Evolutionary conservation across 2,113 vertebrate genomes (phyloP).

Genomic region (Alectura lathami): DNA sequence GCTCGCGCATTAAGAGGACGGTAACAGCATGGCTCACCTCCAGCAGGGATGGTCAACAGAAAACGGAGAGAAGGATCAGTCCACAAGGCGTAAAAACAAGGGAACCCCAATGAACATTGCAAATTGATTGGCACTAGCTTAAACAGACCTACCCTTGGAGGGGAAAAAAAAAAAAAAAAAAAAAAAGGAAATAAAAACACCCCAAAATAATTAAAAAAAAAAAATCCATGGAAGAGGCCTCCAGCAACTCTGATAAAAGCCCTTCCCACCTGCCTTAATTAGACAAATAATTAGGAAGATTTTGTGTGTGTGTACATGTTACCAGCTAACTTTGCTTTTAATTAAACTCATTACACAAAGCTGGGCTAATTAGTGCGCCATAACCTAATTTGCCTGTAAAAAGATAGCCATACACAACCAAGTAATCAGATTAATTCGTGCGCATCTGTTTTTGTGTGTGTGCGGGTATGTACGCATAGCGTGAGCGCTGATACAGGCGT

Average conservation of each 20-base stretch:
- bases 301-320: neutral
- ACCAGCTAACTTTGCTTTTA: neutral
- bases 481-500: fast-evolving
- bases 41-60: fast-evolving
- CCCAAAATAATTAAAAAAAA: fast-evolving
- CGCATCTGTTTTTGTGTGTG: neutral
- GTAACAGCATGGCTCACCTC: fast-evolving
- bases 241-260: neutral
- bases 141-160: neutral
- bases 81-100: neutral
- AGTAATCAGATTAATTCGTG: fast-evolving
- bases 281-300: neutral
- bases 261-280: neutral
- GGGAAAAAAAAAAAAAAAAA: neutral
- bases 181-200: neutral
- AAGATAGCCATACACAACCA: neutral
- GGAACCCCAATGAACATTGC: neutral
- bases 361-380: neutral
- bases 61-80: neutral
- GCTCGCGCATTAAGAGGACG: fast-evolving
- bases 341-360: neutral
- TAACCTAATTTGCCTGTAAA: neutral
- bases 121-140: neutral
- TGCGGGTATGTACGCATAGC: fast-evolving
- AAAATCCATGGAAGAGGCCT: neutral